Base-by-base conservation (phyloP, 2,113 vertebrate genomes). In the Smithornis capensis region DNA sequence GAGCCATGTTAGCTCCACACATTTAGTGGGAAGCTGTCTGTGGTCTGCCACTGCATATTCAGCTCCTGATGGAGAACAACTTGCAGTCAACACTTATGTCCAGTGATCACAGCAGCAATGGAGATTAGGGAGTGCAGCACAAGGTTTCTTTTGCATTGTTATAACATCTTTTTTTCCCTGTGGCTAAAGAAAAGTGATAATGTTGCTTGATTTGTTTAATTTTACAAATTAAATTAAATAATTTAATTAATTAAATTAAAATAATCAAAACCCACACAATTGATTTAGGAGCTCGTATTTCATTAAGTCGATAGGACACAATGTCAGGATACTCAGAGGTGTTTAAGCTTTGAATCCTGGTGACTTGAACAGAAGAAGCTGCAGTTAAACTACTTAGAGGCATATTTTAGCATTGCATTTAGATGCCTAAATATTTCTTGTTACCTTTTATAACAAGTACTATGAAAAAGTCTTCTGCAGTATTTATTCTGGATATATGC, bases 41-140 rank as follows among this genome's bases (percentile, higher is more conserved):
- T 0, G 1, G 14, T 37, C 31, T 86, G 27, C 25, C 28, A 33
- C 35, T 53, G 28, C 13, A 29, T 0, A 0, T 56, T 89, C 47
- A 49, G 23, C 17, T 92, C 40, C 50, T 33, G 38, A 25, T 18
- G 29, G 28, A 74, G 62, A 74, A 29, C 4, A 55, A 45, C 7
- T 24, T 45, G 14, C 33, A 50, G 35, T 21, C 38, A 47, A 21
- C 75, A 33, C 17, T 56, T n/a, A 44, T 0, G 0, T 83, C 35
- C 37, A 33, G 7, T 33, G 35, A 38, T 31, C 24, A 50, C 31
- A 71, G 24, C 16, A 67, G 40, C 49, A 29, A 49, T 10, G 28
- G 35, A 2, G 1, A 44, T 28, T 19, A 57, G 31, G 38, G 44
- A 87, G 40, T 40, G n/a, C 4, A 71, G 18, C 18, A 35, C 24